phyloP scores from a whole-genome alignment of 2,888 invertebrate genomes.

The Thumatha senex region DNA sequence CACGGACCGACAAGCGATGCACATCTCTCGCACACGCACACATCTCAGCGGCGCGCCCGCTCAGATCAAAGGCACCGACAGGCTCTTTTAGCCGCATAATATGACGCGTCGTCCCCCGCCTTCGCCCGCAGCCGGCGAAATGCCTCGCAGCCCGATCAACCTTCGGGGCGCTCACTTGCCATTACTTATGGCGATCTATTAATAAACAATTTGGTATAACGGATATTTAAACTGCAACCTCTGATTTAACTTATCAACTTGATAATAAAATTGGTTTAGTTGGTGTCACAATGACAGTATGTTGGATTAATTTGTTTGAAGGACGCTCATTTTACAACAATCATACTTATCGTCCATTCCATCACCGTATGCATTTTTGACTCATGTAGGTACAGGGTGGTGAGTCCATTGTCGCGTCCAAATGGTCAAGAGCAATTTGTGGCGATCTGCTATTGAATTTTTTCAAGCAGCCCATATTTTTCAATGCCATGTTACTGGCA shows the following conservation, averaged over 20 bases:
- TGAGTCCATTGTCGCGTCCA: too few relatives aligned
- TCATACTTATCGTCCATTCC: too few relatives aligned
- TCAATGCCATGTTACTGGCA: too few relatives aligned
- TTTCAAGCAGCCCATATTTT: too few relatives aligned
- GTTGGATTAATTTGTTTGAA: too few relatives aligned
- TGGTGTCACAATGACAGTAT: too few relatives aligned
- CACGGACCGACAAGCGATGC: conserved; percentile 79
- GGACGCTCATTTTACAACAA: too few relatives aligned
- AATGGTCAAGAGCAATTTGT: too few relatives aligned
- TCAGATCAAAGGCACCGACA: conserved; percentile 82
- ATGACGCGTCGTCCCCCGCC: conserved; percentile 79
- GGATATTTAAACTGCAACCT: conserved; percentile 58
- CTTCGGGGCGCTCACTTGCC: conserved; percentile 72
- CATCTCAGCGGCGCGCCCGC: conserved; percentile 55
- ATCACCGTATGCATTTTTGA: too few relatives aligned
- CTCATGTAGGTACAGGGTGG: too few relatives aligned
- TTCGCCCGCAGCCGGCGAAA: conserved; percentile 70
- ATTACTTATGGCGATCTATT: conserved; percentile 82
- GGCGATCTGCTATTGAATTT: too few relatives aligned
- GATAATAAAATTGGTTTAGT: conserved; percentile 41
- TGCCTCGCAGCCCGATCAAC: conserved; percentile 53
- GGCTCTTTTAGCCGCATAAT: conserved; percentile 83
- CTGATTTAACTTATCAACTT: conserved; percentile 48
- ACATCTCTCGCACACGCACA: conserved; percentile 63
- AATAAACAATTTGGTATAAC: conserved; percentile 80